Evolutionary conservation across 2,797 vertebrate species (phyloP).

Genomic region (Melanotaenia nigrans): DNA sequence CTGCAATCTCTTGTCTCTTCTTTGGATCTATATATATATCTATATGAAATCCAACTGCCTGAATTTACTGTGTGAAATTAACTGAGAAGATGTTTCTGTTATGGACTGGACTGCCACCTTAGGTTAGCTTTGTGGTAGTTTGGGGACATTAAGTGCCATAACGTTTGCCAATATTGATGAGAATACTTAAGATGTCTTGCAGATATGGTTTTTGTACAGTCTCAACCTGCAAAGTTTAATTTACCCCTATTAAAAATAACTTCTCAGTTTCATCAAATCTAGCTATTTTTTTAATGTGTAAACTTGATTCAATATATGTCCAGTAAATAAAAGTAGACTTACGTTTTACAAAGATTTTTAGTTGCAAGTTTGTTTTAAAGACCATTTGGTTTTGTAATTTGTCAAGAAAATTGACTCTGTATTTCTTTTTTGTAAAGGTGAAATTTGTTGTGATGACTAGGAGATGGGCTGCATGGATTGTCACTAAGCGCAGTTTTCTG

Average conservation of each 20-base stretch:
- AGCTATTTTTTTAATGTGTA: neutral
- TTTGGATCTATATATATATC: neutral
- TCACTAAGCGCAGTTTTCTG: neutral
- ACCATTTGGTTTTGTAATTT: neutral
- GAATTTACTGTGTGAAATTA: too few relatives aligned
- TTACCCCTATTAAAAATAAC: neutral
- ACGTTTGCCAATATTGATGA: neutral
- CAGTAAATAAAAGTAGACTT: neutral
- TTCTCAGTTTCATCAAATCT: neutral
- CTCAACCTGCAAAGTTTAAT: neutral
- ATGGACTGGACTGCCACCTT: neutral
- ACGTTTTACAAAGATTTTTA: neutral
- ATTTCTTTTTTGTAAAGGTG: neutral
- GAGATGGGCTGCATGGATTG: neutral
- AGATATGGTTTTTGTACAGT: neutral
- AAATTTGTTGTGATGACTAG: neutral
- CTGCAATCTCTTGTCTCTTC: slow-evolving; percentile 9
- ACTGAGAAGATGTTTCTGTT: neutral
- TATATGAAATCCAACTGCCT: too few relatives aligned
- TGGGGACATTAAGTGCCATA: neutral
- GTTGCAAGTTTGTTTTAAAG: neutral
- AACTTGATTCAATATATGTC: neutral
- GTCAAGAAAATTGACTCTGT: neutral
- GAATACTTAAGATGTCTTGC: neutral
- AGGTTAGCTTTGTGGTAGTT: neutral